Evolutionary conservation across 1,140 invertebrate species (phyloP).

Genomic region (Diuraphis noxia): DNA sequence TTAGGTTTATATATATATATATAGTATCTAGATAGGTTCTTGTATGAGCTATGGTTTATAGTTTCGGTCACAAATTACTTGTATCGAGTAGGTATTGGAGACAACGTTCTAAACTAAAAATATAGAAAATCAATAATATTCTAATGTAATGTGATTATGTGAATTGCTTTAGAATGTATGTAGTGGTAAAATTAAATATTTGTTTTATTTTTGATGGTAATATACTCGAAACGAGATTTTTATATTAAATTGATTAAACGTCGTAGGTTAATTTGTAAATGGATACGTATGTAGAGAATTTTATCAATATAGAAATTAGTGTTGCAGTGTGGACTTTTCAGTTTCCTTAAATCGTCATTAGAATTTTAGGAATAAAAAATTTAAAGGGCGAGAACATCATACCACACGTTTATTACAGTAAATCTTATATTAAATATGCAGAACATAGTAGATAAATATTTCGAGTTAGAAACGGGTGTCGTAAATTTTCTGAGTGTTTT

Average conservation of each 20-base stretch:
- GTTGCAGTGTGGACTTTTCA: not conserved
- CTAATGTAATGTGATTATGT: not conserved
- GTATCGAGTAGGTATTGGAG: not conserved
- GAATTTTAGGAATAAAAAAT: not conserved
- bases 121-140: not conserved
- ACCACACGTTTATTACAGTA: not conserved
- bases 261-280: not conserved
- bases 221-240: not conserved
- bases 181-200: not conserved
- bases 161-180: not conserved
- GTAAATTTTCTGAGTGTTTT: not conserved
- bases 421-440: too few relatives aligned
- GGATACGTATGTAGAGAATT: not conserved
- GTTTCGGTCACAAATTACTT: not conserved
- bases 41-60: not conserved
- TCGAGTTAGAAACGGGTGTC: not conserved
- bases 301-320: too few relatives aligned
- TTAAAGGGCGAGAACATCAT: not conserved
- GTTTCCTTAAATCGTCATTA: not conserved
- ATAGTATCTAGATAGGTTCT: too few relatives aligned
- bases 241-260: too few relatives aligned
- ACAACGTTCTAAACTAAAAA: not conserved
- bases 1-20: not conserved
- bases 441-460: not conserved
- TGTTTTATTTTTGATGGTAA: not conserved